Evolutionary conservation across 2,797 vertebrate genomes (phyloP), one percentile per base, ranked within the genome.

Genomic region (Macropodus opercularis): DNA sequence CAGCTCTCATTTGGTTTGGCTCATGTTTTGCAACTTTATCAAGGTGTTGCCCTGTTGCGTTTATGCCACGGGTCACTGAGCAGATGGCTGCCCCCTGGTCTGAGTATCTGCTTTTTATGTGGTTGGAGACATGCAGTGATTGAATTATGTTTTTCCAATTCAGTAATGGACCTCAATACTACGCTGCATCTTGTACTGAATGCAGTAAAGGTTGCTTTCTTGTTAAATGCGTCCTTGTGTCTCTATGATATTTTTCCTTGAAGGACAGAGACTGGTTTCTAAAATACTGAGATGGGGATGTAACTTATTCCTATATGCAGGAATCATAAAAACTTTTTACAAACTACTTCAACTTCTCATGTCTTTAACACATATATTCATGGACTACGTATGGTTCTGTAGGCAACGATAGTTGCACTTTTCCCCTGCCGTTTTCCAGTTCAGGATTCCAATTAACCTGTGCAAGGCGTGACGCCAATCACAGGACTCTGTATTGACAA

Each of bases 361-460:
- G 68, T 81, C 69, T 74, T 51, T 43, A 42, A 83, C 87, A 83
- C 67, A 66, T 63, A 80, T 75, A 74, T 74, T 77, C 64, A 35
- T 53, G 54, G 69, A 58, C 53, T 55, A 72, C 23, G 27, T 62
- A 51, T 51, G 75, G 59, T 60, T 89, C 85, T 90, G 83, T 47
- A 61, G 83, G 81, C 51, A 65, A 79, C 67, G 55, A 81, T 86
- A 80, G 88, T 80, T 86, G 81, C 85, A 87, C 80, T 86, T 88
- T 71, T 84, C 80, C 85, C 87, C 67, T 18, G 59, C 76, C 69
- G 81, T 90, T 91, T 90, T 90, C 89, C 85, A 91, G 88, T 92
- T 92, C 91, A 92, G 85, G 71, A 86, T 89, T 91, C 91, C 89
- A 92, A 91, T 92, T 92, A 92, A 91, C 91, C 90, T 87, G 88